Evolutionary conservation across 2,797 vertebrate genomes (phyloP).

Genomic region (Enteromius thamalakanensis): DNA sequence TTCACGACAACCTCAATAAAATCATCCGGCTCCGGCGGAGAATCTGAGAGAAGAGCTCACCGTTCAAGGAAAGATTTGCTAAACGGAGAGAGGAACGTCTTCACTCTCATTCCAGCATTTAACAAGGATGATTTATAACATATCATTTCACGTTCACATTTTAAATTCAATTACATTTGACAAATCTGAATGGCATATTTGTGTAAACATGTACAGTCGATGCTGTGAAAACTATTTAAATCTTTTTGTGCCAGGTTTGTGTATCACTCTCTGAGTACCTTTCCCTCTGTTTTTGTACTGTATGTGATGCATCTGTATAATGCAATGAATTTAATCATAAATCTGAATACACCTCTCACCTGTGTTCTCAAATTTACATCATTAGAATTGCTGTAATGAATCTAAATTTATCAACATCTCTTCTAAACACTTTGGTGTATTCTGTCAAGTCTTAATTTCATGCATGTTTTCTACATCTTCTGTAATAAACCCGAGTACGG

Average conservation of each 20-base stretch:
- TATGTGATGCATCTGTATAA: not conserved
- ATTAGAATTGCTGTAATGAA: not conserved
- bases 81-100: not conserved
- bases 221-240: not conserved
- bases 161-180: not conserved
- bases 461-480: not conserved
- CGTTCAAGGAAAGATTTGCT: not conserved
- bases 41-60: not conserved
- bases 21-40: not conserved
- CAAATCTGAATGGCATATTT: not conserved
- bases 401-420: too few relatives aligned
- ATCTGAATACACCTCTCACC: not conserved
- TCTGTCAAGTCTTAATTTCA: not conserved
- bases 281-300: not conserved
- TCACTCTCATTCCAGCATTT: not conserved
- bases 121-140: not conserved
- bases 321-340: not conserved
- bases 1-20: conserved; percentile 9
- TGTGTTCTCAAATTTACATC: not conserved
- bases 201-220: not conserved
- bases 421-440: not conserved
- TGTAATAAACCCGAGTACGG: not conserved
- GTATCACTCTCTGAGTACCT: not conserved
- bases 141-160: not conserved
- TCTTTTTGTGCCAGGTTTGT: not conserved